Evolutionary conservation across 2,797 vertebrate species (phyloP).

Genomic region (Toxotes lorentzi): DNA sequence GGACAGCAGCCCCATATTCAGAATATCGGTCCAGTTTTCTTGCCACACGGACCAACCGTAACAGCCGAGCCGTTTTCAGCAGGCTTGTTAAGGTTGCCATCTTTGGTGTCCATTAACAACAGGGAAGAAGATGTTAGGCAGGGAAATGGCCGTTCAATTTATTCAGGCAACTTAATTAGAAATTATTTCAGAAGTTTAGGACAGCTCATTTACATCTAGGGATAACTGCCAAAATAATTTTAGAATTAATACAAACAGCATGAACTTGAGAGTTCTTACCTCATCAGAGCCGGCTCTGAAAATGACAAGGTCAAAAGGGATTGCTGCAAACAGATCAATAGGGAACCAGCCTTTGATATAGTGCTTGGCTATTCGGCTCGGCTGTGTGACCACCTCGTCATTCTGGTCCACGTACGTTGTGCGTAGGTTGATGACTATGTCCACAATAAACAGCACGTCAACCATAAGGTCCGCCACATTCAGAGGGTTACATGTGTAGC

Average conservation of each 20-base stretch:
- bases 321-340: conserved; percentile 95
- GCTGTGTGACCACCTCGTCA: conserved; percentile 95
- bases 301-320: conserved; percentile 97
- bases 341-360: conserved; percentile 99
- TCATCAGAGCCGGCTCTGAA: conserved; percentile 95
- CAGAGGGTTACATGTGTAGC: conserved; percentile 93
- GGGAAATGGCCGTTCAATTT: conserved; percentile 5
- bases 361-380: conserved; percentile 91
- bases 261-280: conserved; percentile 79
- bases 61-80: conserved; percentile 94
- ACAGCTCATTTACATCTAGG: not conserved
- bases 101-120: conserved; percentile 62
- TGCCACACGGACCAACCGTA: conserved; percentile 95
- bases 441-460: conserved; percentile 96
- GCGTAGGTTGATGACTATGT: conserved; percentile 97
- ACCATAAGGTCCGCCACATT: conserved; percentile 94
- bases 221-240: not conserved
- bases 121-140: conserved; percentile 31
- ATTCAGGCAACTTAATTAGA: not conserved
- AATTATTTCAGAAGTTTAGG: not conserved
- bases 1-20: conserved; percentile 94
- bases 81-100: conserved; percentile 96
- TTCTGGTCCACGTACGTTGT: conserved; percentile 95
- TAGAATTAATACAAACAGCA: not conserved
- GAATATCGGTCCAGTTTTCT: conserved; percentile 97